Evolutionary conservation across 53 echinoderm and acorn worm genomes (phyloP).

Genomic region (Echinarachnius parma): DNA sequence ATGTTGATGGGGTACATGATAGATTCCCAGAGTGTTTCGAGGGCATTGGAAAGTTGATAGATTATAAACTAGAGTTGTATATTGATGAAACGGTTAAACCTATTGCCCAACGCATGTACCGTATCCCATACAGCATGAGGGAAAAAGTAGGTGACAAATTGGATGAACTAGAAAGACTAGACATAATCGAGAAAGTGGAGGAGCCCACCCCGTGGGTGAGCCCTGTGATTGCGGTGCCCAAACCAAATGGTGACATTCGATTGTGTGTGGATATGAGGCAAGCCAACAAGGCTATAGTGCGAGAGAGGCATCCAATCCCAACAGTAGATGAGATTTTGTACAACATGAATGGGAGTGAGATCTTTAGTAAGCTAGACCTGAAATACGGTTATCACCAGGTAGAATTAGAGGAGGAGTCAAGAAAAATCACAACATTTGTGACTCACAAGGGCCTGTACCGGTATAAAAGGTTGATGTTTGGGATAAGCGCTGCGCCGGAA

Average conservation of each 20-base stretch:
- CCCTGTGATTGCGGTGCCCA: constrained; percentile 43
- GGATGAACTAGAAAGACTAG: constrained; percentile 46
- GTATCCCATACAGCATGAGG: too few relatives aligned
- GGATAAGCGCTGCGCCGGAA: constrained; percentile 49
- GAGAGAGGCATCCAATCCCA: constrained; percentile 53
- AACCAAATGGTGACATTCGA: constrained; percentile 41
- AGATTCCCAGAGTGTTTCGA: constrained; percentile 44
- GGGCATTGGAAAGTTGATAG: constrained; percentile 52
- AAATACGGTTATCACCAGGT: constrained; percentile 61
- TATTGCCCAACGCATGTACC: constrained; percentile 51
- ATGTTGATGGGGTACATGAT: constrained; percentile 35
- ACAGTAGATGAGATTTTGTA: too few relatives aligned
- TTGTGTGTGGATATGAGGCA: constrained; percentile 55
- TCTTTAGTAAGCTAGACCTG: constrained; percentile 62
- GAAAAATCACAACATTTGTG: constrained; percentile 61
- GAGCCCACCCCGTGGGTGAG: constrained; percentile 56
- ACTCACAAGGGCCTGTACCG: constrained; percentile 51
- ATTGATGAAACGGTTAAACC: constrained; percentile 41
- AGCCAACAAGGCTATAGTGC: constrained; percentile 31
- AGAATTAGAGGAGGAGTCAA: constrained; percentile 53
- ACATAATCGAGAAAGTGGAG: constrained; percentile 58
- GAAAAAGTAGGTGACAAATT: constrained; percentile 43
- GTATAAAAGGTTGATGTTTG: constrained; percentile 61
- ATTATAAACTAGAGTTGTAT: constrained; percentile 46
- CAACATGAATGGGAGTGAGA: too few relatives aligned